Evolutionary conservation across 2,797 vertebrate species (phyloP).

Genomic region (Alosa sapidissima): DNA sequence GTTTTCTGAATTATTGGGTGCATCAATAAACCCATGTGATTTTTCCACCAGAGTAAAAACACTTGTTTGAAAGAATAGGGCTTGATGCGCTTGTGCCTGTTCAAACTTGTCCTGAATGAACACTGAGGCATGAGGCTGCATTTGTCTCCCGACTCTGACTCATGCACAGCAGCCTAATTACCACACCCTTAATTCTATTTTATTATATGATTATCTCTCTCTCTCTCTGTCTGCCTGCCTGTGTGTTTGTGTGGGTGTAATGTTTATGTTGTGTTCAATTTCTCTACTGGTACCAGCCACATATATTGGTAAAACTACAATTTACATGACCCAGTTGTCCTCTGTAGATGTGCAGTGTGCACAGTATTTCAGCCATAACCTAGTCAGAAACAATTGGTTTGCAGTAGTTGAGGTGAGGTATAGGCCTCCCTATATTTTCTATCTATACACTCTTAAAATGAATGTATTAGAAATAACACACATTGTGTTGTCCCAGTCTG

Average conservation of each 20-base stretch:
- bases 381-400: too few relatives aligned
- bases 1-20: background rate
- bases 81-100: background rate
- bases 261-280: too few relatives aligned
- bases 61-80: background rate
- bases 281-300: too few relatives aligned
- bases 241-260: background rate
- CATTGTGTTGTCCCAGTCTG: too few relatives aligned
- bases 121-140: background rate
- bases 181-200: background rate
- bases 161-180: background rate
- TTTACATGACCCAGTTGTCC: too few relatives aligned
- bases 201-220: background rate
- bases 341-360: too few relatives aligned
- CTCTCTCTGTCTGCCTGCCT: background rate
- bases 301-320: too few relatives aligned
- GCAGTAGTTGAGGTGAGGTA: too few relatives aligned
- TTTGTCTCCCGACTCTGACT: background rate
- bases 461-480: too few relatives aligned
- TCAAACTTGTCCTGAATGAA: background rate
- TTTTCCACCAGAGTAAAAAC: background rate
- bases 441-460: too few relatives aligned
- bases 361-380: too few relatives aligned
- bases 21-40: background rate
- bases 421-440: too few relatives aligned